Percentiles rank a stretch among this genome's conserved stretches.
Conservation (phyloP, 2,888 invertebrate species). For the Marasmarcha lunaedactyla region DNA sequence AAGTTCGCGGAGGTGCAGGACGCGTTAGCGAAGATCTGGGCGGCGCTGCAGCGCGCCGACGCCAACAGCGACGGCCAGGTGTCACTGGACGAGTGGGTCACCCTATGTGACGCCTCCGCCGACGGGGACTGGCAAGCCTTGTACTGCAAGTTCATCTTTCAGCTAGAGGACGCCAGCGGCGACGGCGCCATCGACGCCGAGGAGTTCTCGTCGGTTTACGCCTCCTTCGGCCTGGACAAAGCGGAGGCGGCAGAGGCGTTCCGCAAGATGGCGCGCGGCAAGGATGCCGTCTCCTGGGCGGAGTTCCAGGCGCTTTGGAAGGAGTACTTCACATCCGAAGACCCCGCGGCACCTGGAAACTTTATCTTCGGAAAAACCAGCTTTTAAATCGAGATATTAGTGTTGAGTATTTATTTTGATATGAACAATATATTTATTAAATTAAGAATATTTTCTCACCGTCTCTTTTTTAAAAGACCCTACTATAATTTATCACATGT, state of each 20-base stretch:
- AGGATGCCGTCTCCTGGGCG: conserved; percentile 77
- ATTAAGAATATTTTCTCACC: too few species aligned
- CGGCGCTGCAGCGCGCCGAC: conserved; percentile 85
- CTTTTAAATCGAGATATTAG: too few species aligned
- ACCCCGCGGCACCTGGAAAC: conserved; percentile 83
- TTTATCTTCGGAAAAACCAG: conserved; percentile 86
- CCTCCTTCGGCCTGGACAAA: conserved; percentile 80
- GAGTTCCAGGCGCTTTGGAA: conserved; percentile 86
- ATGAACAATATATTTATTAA: too few species aligned
- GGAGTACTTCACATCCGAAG: conserved; percentile 86
- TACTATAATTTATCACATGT: too few species aligned
- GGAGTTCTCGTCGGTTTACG: conserved; percentile 86
- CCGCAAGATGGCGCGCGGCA: conserved; percentile 81
- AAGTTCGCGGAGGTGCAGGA: conserved; percentile 81
- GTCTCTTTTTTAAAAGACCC: too few species aligned
- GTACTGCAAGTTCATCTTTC: conserved; percentile 90
- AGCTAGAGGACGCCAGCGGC: conserved; percentile 86
- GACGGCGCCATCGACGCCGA: conserved; percentile 81
- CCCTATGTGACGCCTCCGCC: conserved; percentile 85
- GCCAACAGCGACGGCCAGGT: conserved; percentile 88
- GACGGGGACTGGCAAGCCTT: conserved; percentile 86
- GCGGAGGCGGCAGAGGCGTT: conserved; percentile 83
- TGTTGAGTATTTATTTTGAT: too few species aligned
- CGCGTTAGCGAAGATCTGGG: conserved; percentile 85
- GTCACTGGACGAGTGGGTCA: conserved; percentile 87